Evolutionary conservation across 1,140 invertebrate species (phyloP), one percentile per base, ranked within the genome.

Genomic region (Drosophila elegans): DNA sequence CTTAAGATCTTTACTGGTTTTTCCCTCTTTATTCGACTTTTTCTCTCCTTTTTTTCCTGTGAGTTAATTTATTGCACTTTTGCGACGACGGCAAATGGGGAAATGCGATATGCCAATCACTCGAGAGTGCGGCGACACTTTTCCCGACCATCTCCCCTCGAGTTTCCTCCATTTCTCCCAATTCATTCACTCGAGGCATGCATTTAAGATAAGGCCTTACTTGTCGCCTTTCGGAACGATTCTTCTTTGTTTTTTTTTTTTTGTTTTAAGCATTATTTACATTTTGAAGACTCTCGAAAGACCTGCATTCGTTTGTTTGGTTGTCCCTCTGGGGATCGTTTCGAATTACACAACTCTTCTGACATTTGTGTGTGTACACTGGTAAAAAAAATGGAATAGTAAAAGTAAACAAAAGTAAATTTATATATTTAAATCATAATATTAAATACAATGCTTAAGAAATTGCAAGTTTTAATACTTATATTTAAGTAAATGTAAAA

Each of bases 51-150:
- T 71, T 49, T 54, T 52, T 56, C 10, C 34, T 36, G 53, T 46
- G 29, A 57, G 51, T 53, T 89, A 78, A 88, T 88, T 88, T 88
- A 88, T 88, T 89, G 84, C 84, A 78, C 76, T 89, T 83, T 88
- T 83, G 77, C 75, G 66, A 51, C 72, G 69, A 59, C 67, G 74
- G 79, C 79, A 82, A 82, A 82, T 81, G 79, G 83, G 61, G 84
- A 89, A 88, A 88, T 84, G 84, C 84, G 84, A 88, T 88, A 88
- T 82, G 83, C 80, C 84, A 89, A 89, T 89, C 83, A 89, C 80
- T 89, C 59, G 63, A 78, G 74, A 74, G 80, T 74, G 68, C 75
- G 57, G 83, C 64, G 74, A 74, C 80, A 76, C 73, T 76, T 51
- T 76, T 76, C 74, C 42, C 32, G 13, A 36, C 63, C 36, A 25